Evolutionary conservation across 2,797 vertebrate genomes (phyloP).

Genomic region (Helostoma temminkii): DNA sequence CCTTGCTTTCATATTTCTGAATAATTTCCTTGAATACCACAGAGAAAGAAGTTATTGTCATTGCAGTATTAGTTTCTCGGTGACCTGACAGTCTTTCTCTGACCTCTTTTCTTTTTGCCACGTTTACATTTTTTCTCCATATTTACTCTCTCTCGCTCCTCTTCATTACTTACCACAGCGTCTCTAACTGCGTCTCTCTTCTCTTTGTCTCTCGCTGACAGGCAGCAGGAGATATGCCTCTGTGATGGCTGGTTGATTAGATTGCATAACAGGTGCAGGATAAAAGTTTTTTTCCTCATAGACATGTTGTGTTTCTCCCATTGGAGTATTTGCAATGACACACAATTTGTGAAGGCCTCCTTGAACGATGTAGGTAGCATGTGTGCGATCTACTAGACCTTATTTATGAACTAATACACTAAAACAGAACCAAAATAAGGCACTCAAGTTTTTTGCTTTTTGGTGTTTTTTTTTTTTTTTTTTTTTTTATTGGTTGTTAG

Average conservation of each 20-base stretch:
- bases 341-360: neutral
- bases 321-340: conserved; percentile 18
- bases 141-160: conserved; percentile 57
- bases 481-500: too few relatives aligned
- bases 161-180: conserved; percentile 63
- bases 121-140: conserved; percentile 51
- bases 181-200: conserved; percentile 8
- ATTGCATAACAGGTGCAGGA: conserved; percentile 49
- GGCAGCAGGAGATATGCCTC: conserved; percentile 47
- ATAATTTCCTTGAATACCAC: too few relatives aligned
- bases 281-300: conserved; percentile 35
- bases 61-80: conserved; percentile 13
- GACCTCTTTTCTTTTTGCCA: conserved; percentile 32
- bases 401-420: too few relatives aligned
- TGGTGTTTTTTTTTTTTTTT: too few relatives aligned
- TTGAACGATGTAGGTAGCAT: too few relatives aligned
- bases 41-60: neutral
- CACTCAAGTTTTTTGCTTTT: too few relatives aligned
- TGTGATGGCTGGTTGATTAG: conserved; percentile 57
- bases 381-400: neutral
- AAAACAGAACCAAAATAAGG: too few relatives aligned
- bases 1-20: neutral
- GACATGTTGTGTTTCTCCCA: conserved; percentile 45
- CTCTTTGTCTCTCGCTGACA: conserved; percentile 25
- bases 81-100: conserved; percentile 21